Percentiles rank a stretch among this genome's conserved stretches.
phyloP scores from a whole-genome alignment of 2,888 invertebrate species.

The Azorinus chamasolen region DNA sequence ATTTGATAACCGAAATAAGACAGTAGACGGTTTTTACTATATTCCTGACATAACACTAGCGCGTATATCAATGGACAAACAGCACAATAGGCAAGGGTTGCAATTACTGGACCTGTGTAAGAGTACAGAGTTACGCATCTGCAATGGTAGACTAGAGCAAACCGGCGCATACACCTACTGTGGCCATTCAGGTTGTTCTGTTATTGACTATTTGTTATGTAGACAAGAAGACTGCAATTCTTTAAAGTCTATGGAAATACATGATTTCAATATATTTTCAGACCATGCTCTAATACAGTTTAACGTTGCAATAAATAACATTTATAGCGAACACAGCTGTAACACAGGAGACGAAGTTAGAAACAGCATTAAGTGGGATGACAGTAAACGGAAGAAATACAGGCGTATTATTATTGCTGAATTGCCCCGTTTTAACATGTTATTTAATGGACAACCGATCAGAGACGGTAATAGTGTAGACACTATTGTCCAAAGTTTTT shows the following conservation, averaged over 20 bases:
- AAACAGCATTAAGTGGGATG: neutral
- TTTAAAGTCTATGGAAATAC: too few relatives aligned
- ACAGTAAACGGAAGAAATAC: neutral
- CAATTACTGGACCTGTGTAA: slow-evolving; percentile 13
- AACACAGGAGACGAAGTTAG: neutral
- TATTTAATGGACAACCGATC: neutral
- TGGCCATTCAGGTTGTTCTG: neutral
- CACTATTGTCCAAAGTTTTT: neutral
- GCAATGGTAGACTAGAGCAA: slow-evolving; percentile 4
- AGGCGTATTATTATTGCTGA: neutral
- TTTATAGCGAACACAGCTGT: too few relatives aligned
- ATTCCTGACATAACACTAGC: slow-evolving; percentile 13
- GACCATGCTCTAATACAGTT: slow-evolving; percentile 4
- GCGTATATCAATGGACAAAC: neutral
- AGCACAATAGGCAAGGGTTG: neutral
- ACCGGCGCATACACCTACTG: neutral
- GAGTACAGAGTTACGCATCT: neutral
- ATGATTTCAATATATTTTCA: slow-evolving; percentile 1
- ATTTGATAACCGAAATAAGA: neutral
- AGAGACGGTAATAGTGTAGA: neutral
- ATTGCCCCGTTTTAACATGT: neutral
- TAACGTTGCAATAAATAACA: neutral
- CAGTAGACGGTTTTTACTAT: slow-evolving; percentile 11
- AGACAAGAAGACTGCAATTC: neutral
- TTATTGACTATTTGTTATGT: slow-evolving; percentile 1